A percentile compares a stretch with the other conserved stretches of the same genome.
Evolutionary conservation across 2,888 invertebrate genomes (phyloP).

Genomic region (Drosophila picticornis): DNA sequence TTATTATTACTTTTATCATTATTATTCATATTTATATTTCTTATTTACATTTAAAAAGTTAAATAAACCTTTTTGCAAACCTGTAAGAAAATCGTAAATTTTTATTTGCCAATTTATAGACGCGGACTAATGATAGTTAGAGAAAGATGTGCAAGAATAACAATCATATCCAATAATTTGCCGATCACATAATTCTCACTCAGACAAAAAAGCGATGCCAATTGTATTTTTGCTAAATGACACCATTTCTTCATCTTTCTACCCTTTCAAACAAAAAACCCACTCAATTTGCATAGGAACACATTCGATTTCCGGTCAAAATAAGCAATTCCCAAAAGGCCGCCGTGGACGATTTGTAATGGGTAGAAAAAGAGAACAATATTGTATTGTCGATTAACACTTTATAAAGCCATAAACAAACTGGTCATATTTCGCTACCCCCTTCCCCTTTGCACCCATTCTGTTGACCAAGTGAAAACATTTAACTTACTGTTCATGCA

Average conservation of each 20-base stretch:
- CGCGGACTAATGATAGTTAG: too few relatives aligned
- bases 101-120: too few relatives aligned
- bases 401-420: slow-evolving; percentile 48
- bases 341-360: slow-evolving; percentile 3
- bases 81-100: too few relatives aligned
- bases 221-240: neutral
- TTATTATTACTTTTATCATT: neutral
- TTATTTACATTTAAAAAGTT: too few relatives aligned
- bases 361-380: slow-evolving; percentile 23
- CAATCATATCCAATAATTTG: neutral
- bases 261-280: neutral
- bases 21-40: too few relatives aligned
- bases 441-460: neutral
- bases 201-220: neutral
- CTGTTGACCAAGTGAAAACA: slow-evolving; percentile 45
- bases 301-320: slow-evolving; percentile 16
- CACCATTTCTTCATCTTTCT: neutral
- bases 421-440: slow-evolving; percentile 18
- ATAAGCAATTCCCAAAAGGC: slow-evolving; percentile 1
- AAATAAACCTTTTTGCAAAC: too few relatives aligned
- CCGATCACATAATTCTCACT: neutral
- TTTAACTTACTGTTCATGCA: slow-evolving; percentile 53
- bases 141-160: neutral
- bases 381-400: slow-evolving; percentile 52
- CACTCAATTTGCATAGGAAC: neutral